Percentiles rank a stretch among this genome's conserved stretches.
These are phyloP conservation scores for Bugulina stolonifera DNA, from an alignment of 2,888 invertebrate species.

Conservation along the genomic window DNA sequence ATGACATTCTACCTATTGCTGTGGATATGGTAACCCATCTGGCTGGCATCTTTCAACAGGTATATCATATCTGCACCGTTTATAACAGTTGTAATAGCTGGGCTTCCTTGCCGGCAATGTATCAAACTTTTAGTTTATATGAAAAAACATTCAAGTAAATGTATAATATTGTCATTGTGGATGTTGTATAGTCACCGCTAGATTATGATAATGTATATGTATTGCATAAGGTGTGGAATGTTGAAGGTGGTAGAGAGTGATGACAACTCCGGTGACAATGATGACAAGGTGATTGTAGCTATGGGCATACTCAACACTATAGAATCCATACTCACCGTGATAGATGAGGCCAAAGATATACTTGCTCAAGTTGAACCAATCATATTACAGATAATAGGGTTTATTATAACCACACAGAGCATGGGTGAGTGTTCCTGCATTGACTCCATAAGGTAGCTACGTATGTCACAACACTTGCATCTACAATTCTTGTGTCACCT, in stretches of 20 bases:
- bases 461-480: constrained; percentile 28
- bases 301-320: constrained; percentile 94
- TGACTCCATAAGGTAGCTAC: too few species aligned
- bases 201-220: too few species aligned
- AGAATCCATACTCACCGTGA: constrained; percentile 85
- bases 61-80: neutral
- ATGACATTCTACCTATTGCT: constrained; percentile 83
- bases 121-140: too few species aligned
- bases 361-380: constrained; percentile 83
- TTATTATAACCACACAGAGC: constrained; percentile 65
- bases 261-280: constrained; percentile 62
- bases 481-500: neutral
- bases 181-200: too few species aligned
- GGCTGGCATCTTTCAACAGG: constrained; percentile 43
- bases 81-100: neutral
- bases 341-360: constrained; percentile 68
- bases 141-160: too few species aligned
- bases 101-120: neutral
- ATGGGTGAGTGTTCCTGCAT: constrained; percentile 61
- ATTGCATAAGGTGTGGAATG: too few species aligned
- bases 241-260: constrained; percentile 30
- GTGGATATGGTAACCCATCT: constrained; percentile 91
- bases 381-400: constrained; percentile 75
- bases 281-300: constrained; percentile 92
- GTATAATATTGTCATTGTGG: too few species aligned